Evolutionary conservation across 2,797 vertebrate species (phyloP), one percentile per base, ranked within the genome.

Genomic region (Falco peregrinus): DNA sequence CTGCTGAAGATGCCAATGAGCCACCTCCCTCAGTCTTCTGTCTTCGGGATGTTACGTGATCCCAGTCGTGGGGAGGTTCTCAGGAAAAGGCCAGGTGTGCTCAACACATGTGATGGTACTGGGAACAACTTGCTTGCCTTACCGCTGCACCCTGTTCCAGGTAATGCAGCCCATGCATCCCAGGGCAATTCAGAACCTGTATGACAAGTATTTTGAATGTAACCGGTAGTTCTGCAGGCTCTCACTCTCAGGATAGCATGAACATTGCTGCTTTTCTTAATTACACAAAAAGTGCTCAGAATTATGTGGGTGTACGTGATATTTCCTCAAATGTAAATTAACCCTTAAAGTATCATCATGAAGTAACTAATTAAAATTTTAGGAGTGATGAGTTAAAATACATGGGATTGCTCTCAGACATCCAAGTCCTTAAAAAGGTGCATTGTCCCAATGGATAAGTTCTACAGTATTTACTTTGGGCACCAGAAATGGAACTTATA

Each of bases 171-270:
- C 68, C 0, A 1, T 53, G 76, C 63, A 26, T 96, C 96, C 95
- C 91, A 95, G 89, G 87, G 93, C 94, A 1, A 79, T 86, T 45
- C 85, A 93, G 91, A 97, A 97, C 96, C 91, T 87, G 95, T 94
- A 74, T 3, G 78, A 84, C 95, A 20, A 77, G 96, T 95, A 87
- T 50, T 76, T 16, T 28, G 73, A 79, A 84, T 53, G 53, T 57
- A 93, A 82, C 78, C 0, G 0, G 84, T 70, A 25, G 50, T 81
- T 91, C 86, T 84, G 75, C 80, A 60, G 10, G 79, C 90, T 96
- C 70, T 84, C 0, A 0, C 75, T 96, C 70, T 47, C 84, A 89
- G 75, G 45, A 64, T 21, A 87, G 35, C 59, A 21, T 13, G 39
- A 75, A 33, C 75, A 45, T 22, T 65, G 64, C 87, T 94, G 87